A percentile compares a stretch with the other conserved stretches of the same genome.
phyloP scores from a whole-genome alignment of 1,140 invertebrate species.

The Aphidius ervi region DNA sequence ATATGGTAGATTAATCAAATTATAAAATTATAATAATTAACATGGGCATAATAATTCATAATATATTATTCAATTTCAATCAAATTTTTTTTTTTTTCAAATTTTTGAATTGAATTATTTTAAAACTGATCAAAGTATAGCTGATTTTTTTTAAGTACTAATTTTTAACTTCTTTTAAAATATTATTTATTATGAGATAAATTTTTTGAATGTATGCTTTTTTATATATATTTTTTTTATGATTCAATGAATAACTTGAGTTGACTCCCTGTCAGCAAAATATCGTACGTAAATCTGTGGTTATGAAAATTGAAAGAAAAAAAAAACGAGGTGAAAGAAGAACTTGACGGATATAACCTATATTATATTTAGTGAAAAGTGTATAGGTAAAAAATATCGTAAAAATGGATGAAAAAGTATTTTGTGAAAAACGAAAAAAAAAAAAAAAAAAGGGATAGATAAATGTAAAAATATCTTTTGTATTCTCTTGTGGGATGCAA shows the following conservation, averaged over 20 bases:
- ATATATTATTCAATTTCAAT: too few relatives aligned
- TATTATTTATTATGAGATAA: neutral
- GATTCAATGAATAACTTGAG: neutral
- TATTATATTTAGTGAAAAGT: too few relatives aligned
- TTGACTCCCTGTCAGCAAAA: neutral
- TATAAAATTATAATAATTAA: slow-evolving; percentile 17
- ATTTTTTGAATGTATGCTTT: neutral
- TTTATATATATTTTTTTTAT: too few relatives aligned
- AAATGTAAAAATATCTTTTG: slow-evolving; percentile 16
- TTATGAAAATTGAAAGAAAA: neutral
- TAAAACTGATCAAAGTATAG: too few relatives aligned
- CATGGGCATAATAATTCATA: neutral
- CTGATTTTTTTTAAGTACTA: too few relatives aligned
- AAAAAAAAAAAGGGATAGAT: neutral
- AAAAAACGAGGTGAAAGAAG: neutral
- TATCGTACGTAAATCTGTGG: neutral
- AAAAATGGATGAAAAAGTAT: neutral
- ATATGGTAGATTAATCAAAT: slow-evolving; percentile 21
- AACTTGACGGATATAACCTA: neutral
- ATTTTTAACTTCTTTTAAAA: too few relatives aligned
- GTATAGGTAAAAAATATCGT: too few relatives aligned
- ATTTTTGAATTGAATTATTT: too few relatives aligned
- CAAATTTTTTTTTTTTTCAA: too few relatives aligned
- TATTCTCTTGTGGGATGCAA: slow-evolving; percentile 4
- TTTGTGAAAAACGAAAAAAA: neutral